Evolutionary conservation across 2,113 vertebrate genomes (phyloP).

Genomic region (Cervus canadensis): DNA sequence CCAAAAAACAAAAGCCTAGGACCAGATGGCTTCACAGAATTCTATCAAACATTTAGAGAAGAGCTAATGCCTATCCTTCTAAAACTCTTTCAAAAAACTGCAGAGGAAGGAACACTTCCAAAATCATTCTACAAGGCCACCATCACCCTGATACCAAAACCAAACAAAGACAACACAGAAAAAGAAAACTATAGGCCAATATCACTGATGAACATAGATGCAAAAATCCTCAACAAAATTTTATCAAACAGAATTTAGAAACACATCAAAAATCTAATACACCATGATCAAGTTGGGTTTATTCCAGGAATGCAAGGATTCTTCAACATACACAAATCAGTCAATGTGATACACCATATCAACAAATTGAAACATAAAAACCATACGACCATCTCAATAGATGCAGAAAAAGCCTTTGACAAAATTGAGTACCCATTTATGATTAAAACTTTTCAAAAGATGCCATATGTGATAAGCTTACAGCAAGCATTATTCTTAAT

Average conservation of each 20-base stretch:
- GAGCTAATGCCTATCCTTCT: background rate
- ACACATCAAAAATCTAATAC: background rate
- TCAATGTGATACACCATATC: background rate
- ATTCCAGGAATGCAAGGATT: background rate
- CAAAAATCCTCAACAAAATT: background rate
- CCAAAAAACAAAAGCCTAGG: no score
- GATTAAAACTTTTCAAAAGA: background rate
- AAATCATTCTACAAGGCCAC: background rate
- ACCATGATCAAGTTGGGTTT: background rate
- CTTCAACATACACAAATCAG: background rate
- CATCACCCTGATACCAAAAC: background rate
- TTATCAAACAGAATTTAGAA: background rate
- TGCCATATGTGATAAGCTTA: background rate
- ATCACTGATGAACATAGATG: background rate
- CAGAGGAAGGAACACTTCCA: background rate
- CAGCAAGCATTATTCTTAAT: background rate
- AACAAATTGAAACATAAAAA: background rate
- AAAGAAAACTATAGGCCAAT: background rate
- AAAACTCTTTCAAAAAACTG: background rate
- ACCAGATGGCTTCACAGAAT: no score
- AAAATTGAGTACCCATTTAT: background rate
- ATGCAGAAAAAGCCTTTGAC: background rate
- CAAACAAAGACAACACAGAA: background rate
- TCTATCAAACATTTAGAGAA: background rate
- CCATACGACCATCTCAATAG: background rate